Evolutionary conservation across 2,888 invertebrate genomes (phyloP).

Genomic region (Scaptodrosophila latifasciaeformis): DNA sequence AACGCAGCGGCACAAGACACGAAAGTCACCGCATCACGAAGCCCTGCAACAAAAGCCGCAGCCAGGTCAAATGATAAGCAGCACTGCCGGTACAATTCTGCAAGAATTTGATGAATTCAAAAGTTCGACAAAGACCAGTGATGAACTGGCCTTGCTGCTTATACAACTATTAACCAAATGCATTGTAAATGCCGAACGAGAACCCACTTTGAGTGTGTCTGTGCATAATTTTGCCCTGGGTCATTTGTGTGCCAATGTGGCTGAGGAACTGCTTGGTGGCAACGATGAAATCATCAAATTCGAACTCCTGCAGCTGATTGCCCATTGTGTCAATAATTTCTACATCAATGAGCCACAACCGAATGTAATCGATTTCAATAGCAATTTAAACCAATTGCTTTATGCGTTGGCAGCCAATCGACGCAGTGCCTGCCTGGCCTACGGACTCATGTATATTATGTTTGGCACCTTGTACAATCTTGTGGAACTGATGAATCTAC

Average conservation of each 20-base stretch:
- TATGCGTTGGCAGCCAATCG: constrained; percentile 56
- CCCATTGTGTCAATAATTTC: constrained; percentile 70
- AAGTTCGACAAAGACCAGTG: constrained; percentile 56
- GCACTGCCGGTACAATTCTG: constrained; percentile 10
- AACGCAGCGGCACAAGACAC: constrained; percentile 44
- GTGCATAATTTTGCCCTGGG: constrained; percentile 71
- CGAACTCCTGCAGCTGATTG: constrained; percentile 66
- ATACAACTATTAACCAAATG: constrained; percentile 70
- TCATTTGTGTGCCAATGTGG: constrained; percentile 45
- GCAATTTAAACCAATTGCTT: constrained; percentile 57
- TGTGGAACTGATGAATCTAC: constrained; percentile 30
- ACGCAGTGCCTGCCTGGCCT: constrained; percentile 43
- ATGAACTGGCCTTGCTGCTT: constrained; percentile 70
- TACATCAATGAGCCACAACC: constrained; percentile 59
- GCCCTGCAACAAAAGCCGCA: constrained; percentile 12
- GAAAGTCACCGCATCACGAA: constrained; percentile 26
- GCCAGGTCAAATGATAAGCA: constrained; percentile 17
- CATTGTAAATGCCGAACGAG: constrained; percentile 62
- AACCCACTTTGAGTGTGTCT: constrained; percentile 59
- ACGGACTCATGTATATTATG: constrained; percentile 66
- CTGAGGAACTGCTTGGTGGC: constrained; percentile 17
- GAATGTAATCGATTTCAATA: constrained; percentile 57
- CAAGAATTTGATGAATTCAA: constrained; percentile 44
- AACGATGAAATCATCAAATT: constrained; percentile 68
- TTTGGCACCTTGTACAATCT: constrained; percentile 71